Conservation (phyloP, 2,113 vertebrate species). For the Onychostruthus taczanowskii region DNA sequence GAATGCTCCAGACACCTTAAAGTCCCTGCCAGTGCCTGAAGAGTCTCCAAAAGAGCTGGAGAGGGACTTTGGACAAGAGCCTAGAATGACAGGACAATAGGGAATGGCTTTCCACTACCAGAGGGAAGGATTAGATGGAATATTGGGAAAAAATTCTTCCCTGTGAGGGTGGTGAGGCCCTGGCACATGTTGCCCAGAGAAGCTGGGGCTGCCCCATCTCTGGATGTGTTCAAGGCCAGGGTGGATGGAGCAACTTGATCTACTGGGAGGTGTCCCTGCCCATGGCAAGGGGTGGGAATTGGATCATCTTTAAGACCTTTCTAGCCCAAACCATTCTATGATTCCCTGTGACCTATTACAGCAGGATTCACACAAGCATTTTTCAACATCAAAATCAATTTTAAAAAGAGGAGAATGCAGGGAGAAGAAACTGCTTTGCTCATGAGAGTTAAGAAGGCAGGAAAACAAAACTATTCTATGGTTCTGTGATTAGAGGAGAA, state of each 20-base stretch:
- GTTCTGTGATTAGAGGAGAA: neutral
- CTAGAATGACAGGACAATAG: neutral
- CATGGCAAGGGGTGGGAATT: neutral
- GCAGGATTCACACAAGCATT: neutral
- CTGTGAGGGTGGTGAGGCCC: neutral
- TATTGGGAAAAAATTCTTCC: neutral
- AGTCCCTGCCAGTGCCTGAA: neutral
- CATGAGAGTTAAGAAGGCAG: neutral
- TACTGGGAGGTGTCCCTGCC: neutral
- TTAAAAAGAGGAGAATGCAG: neutral
- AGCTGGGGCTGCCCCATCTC: neutral
- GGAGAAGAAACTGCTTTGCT: neutral
- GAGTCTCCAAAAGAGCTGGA: neutral
- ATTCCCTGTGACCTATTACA: neutral
- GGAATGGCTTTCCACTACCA: neutral
- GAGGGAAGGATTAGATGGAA: neutral
- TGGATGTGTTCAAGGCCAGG: neutral
- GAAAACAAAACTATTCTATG: neutral
- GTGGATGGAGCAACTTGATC: neutral
- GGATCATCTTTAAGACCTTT: neutral
- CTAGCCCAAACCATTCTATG: neutral
- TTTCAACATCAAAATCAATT: neutral
- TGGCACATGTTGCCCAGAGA: neutral
- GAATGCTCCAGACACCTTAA: neutral
- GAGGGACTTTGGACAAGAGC: neutral